Percentiles rank a stretch among this genome's conserved stretches.
These are phyloP conservation scores for Drosophila anomelani DNA, from an alignment of 2,888 invertebrate species.

Conservation along the genomic window DNA sequence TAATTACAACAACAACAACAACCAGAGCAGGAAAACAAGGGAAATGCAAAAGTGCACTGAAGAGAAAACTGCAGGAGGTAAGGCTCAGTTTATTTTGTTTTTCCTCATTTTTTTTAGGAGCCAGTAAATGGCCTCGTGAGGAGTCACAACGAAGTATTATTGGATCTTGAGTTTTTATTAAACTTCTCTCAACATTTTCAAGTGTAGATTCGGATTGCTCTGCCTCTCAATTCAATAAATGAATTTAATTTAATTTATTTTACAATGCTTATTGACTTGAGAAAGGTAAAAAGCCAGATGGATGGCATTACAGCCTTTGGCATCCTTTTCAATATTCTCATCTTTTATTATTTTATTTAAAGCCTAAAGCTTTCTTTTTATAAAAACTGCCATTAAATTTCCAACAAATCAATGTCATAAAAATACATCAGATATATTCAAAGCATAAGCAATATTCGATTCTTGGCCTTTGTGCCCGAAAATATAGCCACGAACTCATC, in stretches of 20 bases:
- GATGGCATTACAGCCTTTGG: no score
- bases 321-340: not conserved
- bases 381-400: not conserved
- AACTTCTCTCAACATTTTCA: not conserved
- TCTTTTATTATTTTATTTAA: not conserved
- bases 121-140: constrained; percentile 19
- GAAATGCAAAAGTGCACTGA: constrained; percentile 27
- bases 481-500: constrained; percentile 30
- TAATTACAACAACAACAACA: constrained; percentile 59
- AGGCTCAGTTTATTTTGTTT: constrained; percentile 24
- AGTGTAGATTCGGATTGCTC: not conserved
- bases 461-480: constrained; percentile 25
- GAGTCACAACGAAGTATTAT: constrained; percentile 16
- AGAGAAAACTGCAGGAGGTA: constrained; percentile 17
- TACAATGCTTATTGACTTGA: not conserved
- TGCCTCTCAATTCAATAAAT: not conserved
- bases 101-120: not conserved
- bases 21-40: constrained; percentile 21
- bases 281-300: not conserved
- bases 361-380: not conserved
- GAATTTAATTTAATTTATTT: not conserved
- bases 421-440: not conserved
- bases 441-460: not conserved
- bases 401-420: not conserved
- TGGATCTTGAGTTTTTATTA: constrained; percentile 1